Percentiles rank a stretch among this genome's conserved stretches.
phyloP scores from a whole-genome alignment of 2,113 vertebrate genomes.

The Trachemys scripta region DNA sequence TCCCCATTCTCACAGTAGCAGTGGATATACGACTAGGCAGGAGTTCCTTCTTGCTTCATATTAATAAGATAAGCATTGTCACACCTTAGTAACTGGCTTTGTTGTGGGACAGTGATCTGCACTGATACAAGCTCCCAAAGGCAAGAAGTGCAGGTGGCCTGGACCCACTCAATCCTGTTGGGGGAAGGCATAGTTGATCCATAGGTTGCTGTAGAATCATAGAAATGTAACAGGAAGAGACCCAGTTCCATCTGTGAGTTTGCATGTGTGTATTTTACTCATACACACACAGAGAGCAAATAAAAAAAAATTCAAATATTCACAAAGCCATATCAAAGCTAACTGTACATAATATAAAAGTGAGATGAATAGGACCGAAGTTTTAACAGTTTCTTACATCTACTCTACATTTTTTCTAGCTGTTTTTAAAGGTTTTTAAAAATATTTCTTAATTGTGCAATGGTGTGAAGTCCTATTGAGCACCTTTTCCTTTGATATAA shows the following conservation, averaged over 20 bases:
- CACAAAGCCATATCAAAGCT: neutral
- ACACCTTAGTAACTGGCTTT: too few relatives aligned
- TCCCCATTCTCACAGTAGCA: too few relatives aligned
- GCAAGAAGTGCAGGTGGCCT: too few relatives aligned
- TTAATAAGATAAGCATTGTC: too few relatives aligned
- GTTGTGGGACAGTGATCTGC: too few relatives aligned
- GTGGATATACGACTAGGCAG: too few relatives aligned
- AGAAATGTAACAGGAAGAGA: too few relatives aligned
- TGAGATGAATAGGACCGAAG: neutral
- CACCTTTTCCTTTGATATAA: neutral
- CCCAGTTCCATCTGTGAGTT: neutral
- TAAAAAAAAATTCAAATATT: neutral
- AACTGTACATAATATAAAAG: neutral
- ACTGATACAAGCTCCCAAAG: too few relatives aligned
- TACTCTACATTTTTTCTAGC: neutral
- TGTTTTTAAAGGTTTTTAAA: neutral
- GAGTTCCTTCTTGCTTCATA: too few relatives aligned
- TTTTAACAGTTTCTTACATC: neutral
- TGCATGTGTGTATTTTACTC: neutral
- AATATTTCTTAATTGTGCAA: neutral
- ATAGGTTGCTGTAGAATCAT: too few relatives aligned
- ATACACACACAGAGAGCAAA: neutral
- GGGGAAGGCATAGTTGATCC: too few relatives aligned
- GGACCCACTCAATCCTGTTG: too few relatives aligned
- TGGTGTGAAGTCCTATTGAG: neutral